These are phyloP conservation scores for Drosophila leontia DNA, from an alignment of 1,140 invertebrate genomes.

Conservation along the genomic window DNA sequence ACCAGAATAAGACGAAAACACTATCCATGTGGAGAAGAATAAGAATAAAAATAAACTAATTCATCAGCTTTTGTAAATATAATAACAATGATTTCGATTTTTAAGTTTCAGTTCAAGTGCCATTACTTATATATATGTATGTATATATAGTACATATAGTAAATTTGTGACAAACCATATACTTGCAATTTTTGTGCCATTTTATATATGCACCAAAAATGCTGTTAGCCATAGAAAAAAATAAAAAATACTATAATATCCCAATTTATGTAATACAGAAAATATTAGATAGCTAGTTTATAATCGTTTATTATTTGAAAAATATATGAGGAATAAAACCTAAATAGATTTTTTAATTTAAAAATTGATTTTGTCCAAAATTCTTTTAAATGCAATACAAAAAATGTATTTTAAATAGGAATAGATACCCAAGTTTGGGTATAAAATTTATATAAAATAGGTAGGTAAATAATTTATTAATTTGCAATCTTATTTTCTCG, in stretches of 20 bases:
- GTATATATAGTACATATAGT: constrained; percentile 5
- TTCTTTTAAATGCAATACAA: not conserved
- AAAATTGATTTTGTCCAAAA: not conserved
- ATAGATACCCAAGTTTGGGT: not conserved
- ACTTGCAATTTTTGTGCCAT: constrained; percentile 21
- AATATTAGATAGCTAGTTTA: constrained; percentile 7
- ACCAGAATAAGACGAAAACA: not conserved
- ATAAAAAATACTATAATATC: not conserved
- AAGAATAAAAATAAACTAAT: not conserved
- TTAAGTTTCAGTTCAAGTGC: constrained; percentile 81
- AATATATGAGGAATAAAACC: constrained; percentile 4
- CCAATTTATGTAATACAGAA: not conserved
- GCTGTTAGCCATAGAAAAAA: constrained; percentile 9
- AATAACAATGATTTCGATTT: constrained; percentile 33
- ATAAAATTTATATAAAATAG: not conserved
- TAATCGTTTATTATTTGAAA: constrained; percentile 15
- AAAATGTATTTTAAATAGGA: not conserved
- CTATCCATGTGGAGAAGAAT: not conserved
- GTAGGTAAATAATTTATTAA: too few species aligned
- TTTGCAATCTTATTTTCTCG: too few species aligned
- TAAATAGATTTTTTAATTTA: not conserved
- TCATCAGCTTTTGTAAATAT: constrained; percentile 45
- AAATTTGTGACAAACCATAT: constrained; percentile 12
- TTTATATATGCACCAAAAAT: constrained; percentile 18
- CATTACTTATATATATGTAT: constrained; percentile 53